Evolutionary conservation across 2,888 invertebrate genomes (phyloP), one percentile per base, ranked within the genome.

Genomic region (Sinopyrophorus schimmeli): DNA sequence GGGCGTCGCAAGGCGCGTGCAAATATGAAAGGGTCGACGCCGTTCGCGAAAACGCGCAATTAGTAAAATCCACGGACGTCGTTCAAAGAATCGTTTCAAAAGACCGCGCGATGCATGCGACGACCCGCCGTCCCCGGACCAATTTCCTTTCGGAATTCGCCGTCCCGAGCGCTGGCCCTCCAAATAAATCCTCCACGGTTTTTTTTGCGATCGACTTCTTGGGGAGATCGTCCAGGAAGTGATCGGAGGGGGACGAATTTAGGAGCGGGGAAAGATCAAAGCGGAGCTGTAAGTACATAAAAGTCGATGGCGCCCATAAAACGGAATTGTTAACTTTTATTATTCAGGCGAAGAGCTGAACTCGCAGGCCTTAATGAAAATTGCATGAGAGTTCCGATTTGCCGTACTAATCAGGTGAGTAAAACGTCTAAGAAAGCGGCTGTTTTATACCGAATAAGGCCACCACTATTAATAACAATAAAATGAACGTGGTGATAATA

Each of bases 401-500:
- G 55, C 51, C 55, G 62, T 60, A 65, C 70, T 72, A 72, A 72
- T 73, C 72, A 71, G 72, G 72, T 71, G 73, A 69, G 67, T 68
- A 67, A 72, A 71, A 72, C 65, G 71, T 67, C 67, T 63, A 67
- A 57, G 64, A 62, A 64, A 67, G 67, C 69, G 67, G 68, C 69
- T 66, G 65, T 69, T 67, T 66, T 63, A 52, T 60, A 60, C 72
- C 72, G 50, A 71, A 72, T 72, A 73, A 67, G 72, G 72, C 53
- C 62, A 62, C 68, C 66, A 70, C 74, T 73, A 73, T 74, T 74
- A 73, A 73, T 73, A 74, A 73, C 73, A 74, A 74, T 74, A 74
- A 74, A 74, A 71, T 71, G 66, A 71, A 73, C 72, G 73, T 74
- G 73, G 70, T 70, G 71, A 72, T 74, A 74, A 74, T 74, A 70